A percentile compares a stretch with the other conserved stretches of the same genome.
phyloP scores from a whole-genome alignment of 2,113 vertebrate genomes.

The Mesitornis unicolor region DNA sequence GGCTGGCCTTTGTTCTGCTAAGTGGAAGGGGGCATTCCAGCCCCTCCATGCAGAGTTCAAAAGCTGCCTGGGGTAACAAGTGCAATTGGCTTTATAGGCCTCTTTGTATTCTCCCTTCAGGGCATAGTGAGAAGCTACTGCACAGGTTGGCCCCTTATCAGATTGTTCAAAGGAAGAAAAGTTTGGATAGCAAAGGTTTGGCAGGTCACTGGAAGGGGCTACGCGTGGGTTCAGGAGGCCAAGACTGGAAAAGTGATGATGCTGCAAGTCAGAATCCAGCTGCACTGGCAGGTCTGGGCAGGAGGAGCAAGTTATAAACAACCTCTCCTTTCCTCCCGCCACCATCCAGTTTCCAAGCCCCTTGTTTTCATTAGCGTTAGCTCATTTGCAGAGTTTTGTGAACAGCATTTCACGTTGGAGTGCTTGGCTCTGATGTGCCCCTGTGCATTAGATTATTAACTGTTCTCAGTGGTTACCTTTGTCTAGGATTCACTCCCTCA shows the following conservation, averaged over 20 bases:
- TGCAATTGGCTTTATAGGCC: conserved; percentile 35
- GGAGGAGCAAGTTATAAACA: neutral
- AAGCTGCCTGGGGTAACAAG: conserved; percentile 59
- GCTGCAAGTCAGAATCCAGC: conserved; percentile 24
- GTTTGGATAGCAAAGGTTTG: conserved; percentile 30
- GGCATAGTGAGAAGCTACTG: neutral
- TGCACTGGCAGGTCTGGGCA: conserved; percentile 10
- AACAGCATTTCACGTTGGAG: neutral
- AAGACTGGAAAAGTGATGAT: conserved; percentile 10
- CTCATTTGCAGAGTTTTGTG: neutral
- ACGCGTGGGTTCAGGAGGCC: neutral
- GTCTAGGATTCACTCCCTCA: neutral
- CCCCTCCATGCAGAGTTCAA: conserved; percentile 29
- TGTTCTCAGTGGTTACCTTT: neutral
- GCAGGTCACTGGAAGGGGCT: neutral
- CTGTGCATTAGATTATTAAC: neutral
- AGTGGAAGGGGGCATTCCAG: conserved; percentile 60
- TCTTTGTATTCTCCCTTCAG: neutral
- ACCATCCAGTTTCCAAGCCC: neutral
- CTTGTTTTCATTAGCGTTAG: neutral
- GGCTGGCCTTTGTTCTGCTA: conserved; percentile 53
- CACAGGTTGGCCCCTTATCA: conserved; percentile 40
- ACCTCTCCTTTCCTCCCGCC: neutral
- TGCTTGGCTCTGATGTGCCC: neutral
- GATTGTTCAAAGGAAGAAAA: conserved; percentile 20